These are phyloP conservation scores for Chelidonichthys spinosus DNA, from an alignment of 2,797 vertebrate species.

Conservation along the genomic window DNA sequence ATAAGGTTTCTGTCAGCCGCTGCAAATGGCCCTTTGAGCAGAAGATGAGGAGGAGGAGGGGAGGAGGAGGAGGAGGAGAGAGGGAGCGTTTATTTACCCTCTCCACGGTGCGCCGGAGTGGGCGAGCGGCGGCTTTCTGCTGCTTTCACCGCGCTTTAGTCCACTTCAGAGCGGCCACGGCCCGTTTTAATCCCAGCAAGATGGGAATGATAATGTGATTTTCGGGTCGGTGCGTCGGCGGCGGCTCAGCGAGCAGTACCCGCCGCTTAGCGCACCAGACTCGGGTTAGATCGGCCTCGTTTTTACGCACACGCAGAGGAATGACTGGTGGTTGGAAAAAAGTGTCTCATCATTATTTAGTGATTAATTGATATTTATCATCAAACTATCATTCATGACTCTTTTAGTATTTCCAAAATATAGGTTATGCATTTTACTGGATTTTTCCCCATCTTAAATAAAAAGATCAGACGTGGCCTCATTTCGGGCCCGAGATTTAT, in stretches of 20 bases:
- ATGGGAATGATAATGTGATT: neutral
- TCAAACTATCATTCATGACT: neutral
- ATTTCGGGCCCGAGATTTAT: slow-evolving; percentile 46
- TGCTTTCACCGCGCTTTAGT: neutral
- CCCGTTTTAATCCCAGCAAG: neutral
- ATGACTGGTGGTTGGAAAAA: neutral
- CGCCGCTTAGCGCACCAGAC: neutral
- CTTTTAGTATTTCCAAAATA: neutral
- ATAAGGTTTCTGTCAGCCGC: slow-evolving; percentile 56
- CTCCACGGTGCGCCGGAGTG: slow-evolving; percentile 16
- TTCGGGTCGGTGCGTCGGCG: neutral
- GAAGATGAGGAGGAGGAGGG: slow-evolving; percentile 26
- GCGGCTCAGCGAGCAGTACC: neutral
- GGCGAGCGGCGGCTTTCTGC: neutral
- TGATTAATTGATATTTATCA: neutral
- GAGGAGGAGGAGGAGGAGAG: slow-evolving; percentile 3
- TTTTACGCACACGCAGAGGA: neutral
- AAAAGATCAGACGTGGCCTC: slow-evolving; percentile 27
- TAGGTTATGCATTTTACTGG: neutral
- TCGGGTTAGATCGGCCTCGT: neutral
- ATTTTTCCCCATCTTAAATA: slow-evolving; percentile 1
- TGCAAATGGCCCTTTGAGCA: slow-evolving; percentile 35
- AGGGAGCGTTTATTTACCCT: slow-evolving; percentile 46
- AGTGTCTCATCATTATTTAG: neutral
- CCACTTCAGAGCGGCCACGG: neutral